These are phyloP conservation scores for Philopedon plagiatum DNA, from an alignment of 2,888 invertebrate species.

Conservation along the genomic window DNA sequence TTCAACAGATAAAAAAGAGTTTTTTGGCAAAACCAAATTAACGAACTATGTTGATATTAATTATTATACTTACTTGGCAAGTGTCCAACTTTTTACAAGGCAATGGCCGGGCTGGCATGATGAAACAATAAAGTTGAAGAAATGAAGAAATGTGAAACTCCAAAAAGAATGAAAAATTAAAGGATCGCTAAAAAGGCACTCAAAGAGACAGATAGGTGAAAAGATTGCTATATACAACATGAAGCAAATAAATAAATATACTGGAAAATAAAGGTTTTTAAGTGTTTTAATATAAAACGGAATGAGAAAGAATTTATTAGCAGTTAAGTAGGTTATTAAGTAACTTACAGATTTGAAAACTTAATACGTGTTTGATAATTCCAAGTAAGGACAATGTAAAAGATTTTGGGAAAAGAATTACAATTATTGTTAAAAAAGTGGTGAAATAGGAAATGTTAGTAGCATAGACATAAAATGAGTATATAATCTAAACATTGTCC, in stretches of 20 bases:
- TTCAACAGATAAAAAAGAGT: too few species aligned
- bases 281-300: slow-evolving; percentile 18
- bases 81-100: too few species aligned
- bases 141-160: background rate
- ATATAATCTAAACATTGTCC: background rate
- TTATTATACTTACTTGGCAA: too few species aligned
- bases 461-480: too few species aligned
- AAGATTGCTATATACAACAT: slow-evolving; percentile 5
- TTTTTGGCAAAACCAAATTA: too few species aligned
- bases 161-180: background rate
- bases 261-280: background rate
- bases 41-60: too few species aligned
- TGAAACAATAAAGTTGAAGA: too few species aligned
- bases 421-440: too few species aligned
- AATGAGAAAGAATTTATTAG: background rate
- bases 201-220: background rate
- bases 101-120: too few species aligned
- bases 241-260: slow-evolving; percentile 18
- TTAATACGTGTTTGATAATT: too few species aligned
- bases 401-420: too few species aligned
- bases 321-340: background rate
- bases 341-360: background rate
- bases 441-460: background rate
- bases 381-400: background rate
- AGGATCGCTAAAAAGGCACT: background rate